Conservation (phyloP, 2,888 invertebrate genomes). For the Tholera decimalis region DNA sequence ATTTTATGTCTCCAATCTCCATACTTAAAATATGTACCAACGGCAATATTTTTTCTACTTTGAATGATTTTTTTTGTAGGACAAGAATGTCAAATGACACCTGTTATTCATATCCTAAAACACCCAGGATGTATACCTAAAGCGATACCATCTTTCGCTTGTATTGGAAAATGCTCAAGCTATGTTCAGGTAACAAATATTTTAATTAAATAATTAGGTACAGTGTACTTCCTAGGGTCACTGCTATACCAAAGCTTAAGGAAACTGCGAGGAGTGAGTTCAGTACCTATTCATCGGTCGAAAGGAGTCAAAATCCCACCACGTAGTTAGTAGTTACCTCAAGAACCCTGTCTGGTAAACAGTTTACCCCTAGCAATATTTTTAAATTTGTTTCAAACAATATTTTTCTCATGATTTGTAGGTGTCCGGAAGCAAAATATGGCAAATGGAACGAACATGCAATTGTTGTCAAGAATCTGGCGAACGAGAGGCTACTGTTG, state of each 20-base stretch:
- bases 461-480: conserved; percentile 99
- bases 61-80: conserved; percentile 68
- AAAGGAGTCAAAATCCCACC: neutral
- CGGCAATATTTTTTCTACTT: neutral
- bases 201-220: neutral
- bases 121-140: conserved; percentile 98
- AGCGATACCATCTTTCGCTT: conserved; percentile 98
- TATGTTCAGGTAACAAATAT: conserved; percentile 95
- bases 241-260: neutral
- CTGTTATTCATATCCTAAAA: conserved; percentile 97
- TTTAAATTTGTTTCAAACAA: neutral
- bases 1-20: neutral
- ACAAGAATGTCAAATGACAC: conserved; percentile 97
- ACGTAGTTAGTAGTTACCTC: neutral
- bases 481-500: conserved; percentile 97
- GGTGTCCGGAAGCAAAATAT: conserved; percentile 98
- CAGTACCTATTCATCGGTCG: neutral
- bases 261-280: neutral
- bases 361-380: too few relatives aligned
- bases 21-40: neutral
- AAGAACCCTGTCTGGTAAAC: neutral
- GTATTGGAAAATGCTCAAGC: conserved; percentile 97
- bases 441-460: conserved; percentile 98
- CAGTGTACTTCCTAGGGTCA: neutral
- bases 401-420: neutral